Evolutionary conservation across 2,113 vertebrate species (phyloP), one percentile per base, ranked within the genome.

Genomic region (Crotalus tigris): DNA sequence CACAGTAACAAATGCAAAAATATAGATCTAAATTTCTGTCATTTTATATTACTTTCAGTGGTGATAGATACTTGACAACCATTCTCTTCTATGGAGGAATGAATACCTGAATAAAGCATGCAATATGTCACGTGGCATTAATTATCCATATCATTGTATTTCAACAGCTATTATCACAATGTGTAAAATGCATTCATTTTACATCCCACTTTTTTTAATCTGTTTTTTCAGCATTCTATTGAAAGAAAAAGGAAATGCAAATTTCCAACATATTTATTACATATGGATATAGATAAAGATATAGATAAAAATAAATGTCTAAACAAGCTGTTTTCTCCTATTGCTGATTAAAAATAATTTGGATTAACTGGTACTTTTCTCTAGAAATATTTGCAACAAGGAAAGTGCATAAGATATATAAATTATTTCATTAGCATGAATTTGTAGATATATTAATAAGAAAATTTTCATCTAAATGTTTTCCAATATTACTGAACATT

Each of bases 81-180:
- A 94, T 95, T 91, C 93, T 96, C 85, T 23, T 92, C 95, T 96
- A 93, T 95, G 95, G 95, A 96, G 51, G 55, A 96, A 94, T 91
- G 93, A 86, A 94, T 92, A 97, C 86, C 94, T 96, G 92, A 87
- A 94, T 93, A 95, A 55, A 93, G 88, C 1, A 94, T 96, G 96
- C 96, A 96, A 97, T 97, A 95, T 96, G 93, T 91, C 92, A 95
- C 89, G 91, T 53, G 94, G 94, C 64, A 94, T 95, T 91, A 95
- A 95, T 97, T 96, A 98, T 90, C 58, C 90, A 4, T 91, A 94
- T 97, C 94, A 92, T 92, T 88, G 91, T 92, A 95, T 97, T 95
- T 86, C 95, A 94, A 96, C 55, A 95, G 87, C 21, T 93, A 93
- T 53, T 94, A 86, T 93, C 17, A 19, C 85, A 89, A 90, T 93